Base-by-base conservation (phyloP, 2,797 vertebrate species). In the Toxotes lorentzi region DNA sequence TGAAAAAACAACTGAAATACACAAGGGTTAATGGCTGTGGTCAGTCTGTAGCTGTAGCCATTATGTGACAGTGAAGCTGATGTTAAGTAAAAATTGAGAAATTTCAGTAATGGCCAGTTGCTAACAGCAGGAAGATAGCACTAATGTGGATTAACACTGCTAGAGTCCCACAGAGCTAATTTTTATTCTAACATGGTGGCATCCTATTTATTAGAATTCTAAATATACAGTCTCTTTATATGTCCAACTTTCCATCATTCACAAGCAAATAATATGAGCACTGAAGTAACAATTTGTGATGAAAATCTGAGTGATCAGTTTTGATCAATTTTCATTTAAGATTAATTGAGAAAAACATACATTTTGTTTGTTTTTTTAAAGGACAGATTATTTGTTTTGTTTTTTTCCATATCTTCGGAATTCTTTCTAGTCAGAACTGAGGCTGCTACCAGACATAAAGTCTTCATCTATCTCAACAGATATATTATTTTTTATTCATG, bases 91-190 rank as follows among this genome's bases (percentile, higher is more conserved):
- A 79, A 58, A 75, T 17, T 64, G 60, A 30, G 38, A 50, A 59
- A 45, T 71, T 40, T 59, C 19, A 48, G 24, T 76, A 62, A 60
- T 50, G 58, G 40, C 60, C 34, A 43, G 14, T 47, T 41, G 30
- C 53, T 71, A 64, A 21, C 61, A 77, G 71, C 71, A 72, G 70
- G 48, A 62, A n/a, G 19, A 24, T 54, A 34, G 19, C 23, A 40
- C 48, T 73, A 45, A 48, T 66, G 32, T 64, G 70, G 23, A 70
- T 79, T 71, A 66, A 66, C 40, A 56, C 34, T 57, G 53, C 21
- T 40, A 21, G 50, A 53, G 35, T 66, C 51, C 69, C 19, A 47
- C 67, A 53, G 64, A 80, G 53, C 24, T 66, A 51, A 70, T 30
- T 75, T 76, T 50, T 34, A 41, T 60, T 19, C 19, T 45, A 17